Conservation (phyloP, 2,888 invertebrate genomes). For the Polydrusus pterygomalis region DNA sequence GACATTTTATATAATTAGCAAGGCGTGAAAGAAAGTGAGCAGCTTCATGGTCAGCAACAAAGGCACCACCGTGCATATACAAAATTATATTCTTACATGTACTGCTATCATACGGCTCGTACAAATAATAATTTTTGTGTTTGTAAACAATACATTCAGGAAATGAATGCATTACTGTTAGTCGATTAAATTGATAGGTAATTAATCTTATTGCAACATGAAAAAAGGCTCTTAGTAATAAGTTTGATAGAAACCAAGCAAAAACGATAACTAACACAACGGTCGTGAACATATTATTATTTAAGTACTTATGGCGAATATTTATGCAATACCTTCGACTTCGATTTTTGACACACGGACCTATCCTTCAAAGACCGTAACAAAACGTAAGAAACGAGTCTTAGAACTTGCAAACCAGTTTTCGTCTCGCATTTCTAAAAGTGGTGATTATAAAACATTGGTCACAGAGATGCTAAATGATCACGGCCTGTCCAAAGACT, state of each 20-base stretch:
- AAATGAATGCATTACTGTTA: neutral
- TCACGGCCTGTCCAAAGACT: neutral
- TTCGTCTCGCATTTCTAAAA: neutral
- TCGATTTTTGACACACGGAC: neutral
- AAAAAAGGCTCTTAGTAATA: neutral
- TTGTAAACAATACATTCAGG: conserved; percentile 3
- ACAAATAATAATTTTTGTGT: too few relatives aligned
- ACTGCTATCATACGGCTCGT: too few relatives aligned
- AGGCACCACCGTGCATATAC: too few relatives aligned
- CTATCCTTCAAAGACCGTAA: neutral
- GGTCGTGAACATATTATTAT: neutral
- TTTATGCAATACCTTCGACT: neutral
- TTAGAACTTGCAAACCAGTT: neutral
- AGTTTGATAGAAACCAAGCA: neutral
- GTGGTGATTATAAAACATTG: neutral
- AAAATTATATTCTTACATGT: too few relatives aligned
- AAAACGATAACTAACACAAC: neutral
- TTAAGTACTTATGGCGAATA: conserved; percentile 2
- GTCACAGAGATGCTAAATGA: neutral
- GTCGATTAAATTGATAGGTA: neutral
- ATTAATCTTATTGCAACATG: neutral
- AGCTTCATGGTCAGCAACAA: too few relatives aligned
- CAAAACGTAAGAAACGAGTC: neutral
- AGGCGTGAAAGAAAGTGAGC: too few relatives aligned
- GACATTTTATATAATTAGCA: too few relatives aligned